Evolutionary conservation across 2,113 vertebrate species (phyloP).

Genomic region (Chaetorhynchus papuensis): DNA sequence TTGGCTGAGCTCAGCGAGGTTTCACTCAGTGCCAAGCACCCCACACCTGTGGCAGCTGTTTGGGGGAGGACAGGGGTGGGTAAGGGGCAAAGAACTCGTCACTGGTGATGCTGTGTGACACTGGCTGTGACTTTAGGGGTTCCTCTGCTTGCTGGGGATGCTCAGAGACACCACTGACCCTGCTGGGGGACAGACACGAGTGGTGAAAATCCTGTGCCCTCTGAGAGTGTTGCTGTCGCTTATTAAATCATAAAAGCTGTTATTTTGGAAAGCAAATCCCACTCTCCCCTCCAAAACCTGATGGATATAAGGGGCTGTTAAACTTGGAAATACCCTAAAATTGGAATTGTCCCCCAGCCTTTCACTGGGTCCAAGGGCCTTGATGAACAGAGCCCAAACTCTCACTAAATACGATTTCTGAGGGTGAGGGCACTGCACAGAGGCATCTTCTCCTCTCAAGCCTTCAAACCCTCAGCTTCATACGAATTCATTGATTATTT

Average conservation of each 20-base stretch:
- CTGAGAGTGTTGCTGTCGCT: rapidly evolving
- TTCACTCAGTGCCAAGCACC: rapidly evolving
- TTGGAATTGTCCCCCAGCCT: background rate
- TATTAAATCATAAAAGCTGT: background rate
- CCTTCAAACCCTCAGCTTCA: background rate
- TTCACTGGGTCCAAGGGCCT: background rate
- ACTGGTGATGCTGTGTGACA: rapidly evolving
- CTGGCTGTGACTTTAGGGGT: background rate
- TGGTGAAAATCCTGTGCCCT: too few relatives aligned
- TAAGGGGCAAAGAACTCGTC: rapidly evolving
- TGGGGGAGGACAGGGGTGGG: rapidly evolving
- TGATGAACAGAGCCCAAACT: background rate
- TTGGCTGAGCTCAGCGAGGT: background rate
- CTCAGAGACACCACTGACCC: background rate
- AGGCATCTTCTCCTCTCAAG: background rate
- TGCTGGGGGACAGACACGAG: background rate
- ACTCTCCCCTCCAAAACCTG: background rate
- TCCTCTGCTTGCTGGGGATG: background rate
- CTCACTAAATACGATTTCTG: background rate
- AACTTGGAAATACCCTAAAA: background rate
- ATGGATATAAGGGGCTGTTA: background rate
- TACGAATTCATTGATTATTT: rapidly evolving
- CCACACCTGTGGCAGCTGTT: background rate
- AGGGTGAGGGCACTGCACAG: background rate
- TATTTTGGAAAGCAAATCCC: background rate